phyloP scores from a whole-genome alignment of 1,140 invertebrate genomes.

The Nasonia giraulti region DNA sequence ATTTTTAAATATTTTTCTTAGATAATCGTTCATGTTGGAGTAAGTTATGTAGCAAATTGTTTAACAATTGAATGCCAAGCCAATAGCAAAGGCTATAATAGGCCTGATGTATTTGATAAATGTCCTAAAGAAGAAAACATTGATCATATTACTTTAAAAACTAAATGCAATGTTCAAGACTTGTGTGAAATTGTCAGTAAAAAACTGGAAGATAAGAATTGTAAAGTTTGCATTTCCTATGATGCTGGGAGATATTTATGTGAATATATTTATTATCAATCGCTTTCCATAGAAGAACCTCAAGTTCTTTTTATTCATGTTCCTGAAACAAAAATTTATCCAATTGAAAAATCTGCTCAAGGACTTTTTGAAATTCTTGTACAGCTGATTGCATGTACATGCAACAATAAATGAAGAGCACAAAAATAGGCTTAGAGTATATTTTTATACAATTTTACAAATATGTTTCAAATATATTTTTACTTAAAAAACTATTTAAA shows the following conservation, averaged over 20 bases:
- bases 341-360: constrained; percentile 73
- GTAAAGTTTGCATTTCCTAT: constrained; percentile 66
- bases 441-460: constrained; percentile 36
- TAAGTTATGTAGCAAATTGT: constrained; percentile 74
- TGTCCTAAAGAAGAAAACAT: constrained; percentile 68
- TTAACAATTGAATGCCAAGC: constrained; percentile 78
- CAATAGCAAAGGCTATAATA: constrained; percentile 75
- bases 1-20: constrained; percentile 56
- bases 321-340: constrained; percentile 76
- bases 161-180: constrained; percentile 66
- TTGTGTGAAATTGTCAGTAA: constrained; percentile 71
- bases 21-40: constrained; percentile 81
- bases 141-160: constrained; percentile 66
- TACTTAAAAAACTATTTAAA: constrained; percentile 34
- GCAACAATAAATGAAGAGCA: neutral
- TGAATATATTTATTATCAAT: constrained; percentile 82
- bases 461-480: constrained; percentile 31
- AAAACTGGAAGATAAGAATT: constrained; percentile 56
- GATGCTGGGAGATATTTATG: constrained; percentile 79
- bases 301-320: constrained; percentile 81
- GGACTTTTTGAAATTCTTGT: constrained; percentile 76
- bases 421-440: neutral
- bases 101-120: constrained; percentile 72
- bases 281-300: constrained; percentile 74
- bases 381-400: neutral